These are phyloP conservation scores for Ernsta delagoae DNA, from an alignment of 2,888 invertebrate species.

Conservation along the genomic window DNA sequence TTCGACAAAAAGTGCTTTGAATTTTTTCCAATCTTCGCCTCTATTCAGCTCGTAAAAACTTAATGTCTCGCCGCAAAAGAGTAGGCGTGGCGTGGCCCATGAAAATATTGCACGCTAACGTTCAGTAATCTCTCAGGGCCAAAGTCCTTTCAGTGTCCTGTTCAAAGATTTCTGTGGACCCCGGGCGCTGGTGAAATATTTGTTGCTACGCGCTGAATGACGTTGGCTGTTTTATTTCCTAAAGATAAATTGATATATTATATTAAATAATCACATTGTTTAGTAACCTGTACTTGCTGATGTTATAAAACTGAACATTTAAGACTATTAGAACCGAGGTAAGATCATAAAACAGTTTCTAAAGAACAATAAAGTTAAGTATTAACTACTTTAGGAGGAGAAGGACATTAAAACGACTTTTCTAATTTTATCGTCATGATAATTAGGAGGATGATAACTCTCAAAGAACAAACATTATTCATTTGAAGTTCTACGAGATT, in stretches of 20 bases:
- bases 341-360: slow-evolving; percentile 57
- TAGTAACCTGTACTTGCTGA: background rate
- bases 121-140: slow-evolving; percentile 36
- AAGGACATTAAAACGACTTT: slow-evolving; percentile 57
- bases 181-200: slow-evolving; percentile 25
- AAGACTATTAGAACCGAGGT: slow-evolving; percentile 33
- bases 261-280: too few relatives aligned
- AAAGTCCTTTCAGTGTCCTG: slow-evolving; percentile 31
- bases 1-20: slow-evolving; percentile 82
- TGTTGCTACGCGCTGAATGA: slow-evolving; percentile 11
- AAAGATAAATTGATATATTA: too few relatives aligned
- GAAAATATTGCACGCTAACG: slow-evolving; percentile 43
- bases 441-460: slow-evolving; percentile 76
- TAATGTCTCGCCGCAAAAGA: slow-evolving; percentile 73
- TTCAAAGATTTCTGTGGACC: slow-evolving; percentile 18
- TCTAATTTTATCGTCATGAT: slow-evolving; percentile 75
- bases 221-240: background rate
- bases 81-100: slow-evolving; percentile 54
- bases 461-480: slow-evolving; percentile 78
- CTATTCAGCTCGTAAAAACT: slow-evolving; percentile 77
- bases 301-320: background rate
- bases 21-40: slow-evolving; percentile 82
- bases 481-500: slow-evolving; percentile 76
- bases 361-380: slow-evolving; percentile 66
- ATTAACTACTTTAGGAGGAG: slow-evolving; percentile 37